Conservation (phyloP, 1,140 invertebrate genomes). For the Drosophila seguyi region DNA sequence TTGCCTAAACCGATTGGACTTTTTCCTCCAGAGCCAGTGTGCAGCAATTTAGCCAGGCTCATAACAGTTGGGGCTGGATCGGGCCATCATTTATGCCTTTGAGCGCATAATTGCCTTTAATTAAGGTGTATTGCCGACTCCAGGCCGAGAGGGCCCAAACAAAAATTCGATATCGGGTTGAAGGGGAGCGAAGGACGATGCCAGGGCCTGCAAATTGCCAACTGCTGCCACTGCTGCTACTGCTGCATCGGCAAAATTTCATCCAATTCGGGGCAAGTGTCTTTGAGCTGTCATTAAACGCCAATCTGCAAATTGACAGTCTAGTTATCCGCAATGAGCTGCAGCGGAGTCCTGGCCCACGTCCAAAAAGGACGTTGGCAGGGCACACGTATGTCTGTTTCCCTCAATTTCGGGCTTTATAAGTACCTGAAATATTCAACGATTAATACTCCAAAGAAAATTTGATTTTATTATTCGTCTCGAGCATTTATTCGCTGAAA, state of each 20-base stretch:
- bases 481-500: constrained; percentile 9
- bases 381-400: constrained; percentile 4
- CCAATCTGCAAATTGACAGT: constrained; percentile 59
- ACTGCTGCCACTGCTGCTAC: constrained; percentile 22
- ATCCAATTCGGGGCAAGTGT: constrained; percentile 52
- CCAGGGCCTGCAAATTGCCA: constrained; percentile 50
- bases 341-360: constrained; percentile 18
- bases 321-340: constrained; percentile 54
- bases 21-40: constrained; percentile 24
- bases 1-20: constrained; percentile 51
- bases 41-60: constrained; percentile 74
- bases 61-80: constrained; percentile 70
- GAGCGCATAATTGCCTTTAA: constrained; percentile 82
- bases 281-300: constrained; percentile 74
- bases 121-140: constrained; percentile 72
- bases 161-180: constrained; percentile 65
- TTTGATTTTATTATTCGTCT: constrained; percentile 30
- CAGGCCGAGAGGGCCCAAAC: constrained; percentile 45
- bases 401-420: background rate
- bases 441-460: constrained; percentile 16
- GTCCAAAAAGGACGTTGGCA: constrained; percentile 7
- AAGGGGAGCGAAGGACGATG: constrained; percentile 1
- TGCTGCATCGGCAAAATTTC: constrained; percentile 35
- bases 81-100: constrained; percentile 79
- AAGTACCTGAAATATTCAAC: constrained; percentile 23